These are phyloP conservation scores for Penaeus indicus DNA, from an alignment of 1,140 invertebrate genomes.

Conservation along the genomic window DNA sequence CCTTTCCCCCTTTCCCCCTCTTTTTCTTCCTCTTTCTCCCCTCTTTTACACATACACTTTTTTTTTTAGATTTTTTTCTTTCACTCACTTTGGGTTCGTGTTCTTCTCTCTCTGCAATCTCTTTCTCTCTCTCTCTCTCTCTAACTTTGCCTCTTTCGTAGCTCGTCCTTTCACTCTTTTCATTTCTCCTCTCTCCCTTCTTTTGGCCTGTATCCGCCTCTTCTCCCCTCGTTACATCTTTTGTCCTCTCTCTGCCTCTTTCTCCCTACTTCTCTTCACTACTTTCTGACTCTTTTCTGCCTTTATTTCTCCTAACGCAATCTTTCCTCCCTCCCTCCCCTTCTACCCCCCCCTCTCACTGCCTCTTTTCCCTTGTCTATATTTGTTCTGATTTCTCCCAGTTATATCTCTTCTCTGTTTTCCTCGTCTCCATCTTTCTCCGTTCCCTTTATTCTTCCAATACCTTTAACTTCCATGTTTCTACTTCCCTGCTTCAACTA, in stretches of 20 bases:
- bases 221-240: neutral
- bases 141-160: slow-evolving; percentile 20
- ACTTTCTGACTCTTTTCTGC: neutral
- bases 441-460: too few species aligned
- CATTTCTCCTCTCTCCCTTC: neutral
- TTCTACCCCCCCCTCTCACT: too few species aligned
- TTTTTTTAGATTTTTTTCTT: slow-evolving; percentile 13
- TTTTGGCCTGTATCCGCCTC: neutral
- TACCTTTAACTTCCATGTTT: too few species aligned
- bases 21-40: too few species aligned
- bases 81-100: neutral
- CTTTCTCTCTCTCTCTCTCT: neutral
- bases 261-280: too few species aligned
- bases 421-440: too few species aligned
- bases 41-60: neutral
- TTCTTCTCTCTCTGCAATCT: neutral
- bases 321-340: neutral
- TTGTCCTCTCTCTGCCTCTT: neutral
- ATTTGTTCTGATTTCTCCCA: too few species aligned
- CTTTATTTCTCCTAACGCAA: neutral
- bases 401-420: too few species aligned
- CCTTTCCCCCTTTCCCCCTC: too few species aligned
- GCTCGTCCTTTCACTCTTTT: neutral
- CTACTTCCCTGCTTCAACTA: too few species aligned
- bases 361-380: too few species aligned